phyloP scores from a whole-genome alignment of 2,797 vertebrate species.

The Rhinophrynus dorsalis region DNA sequence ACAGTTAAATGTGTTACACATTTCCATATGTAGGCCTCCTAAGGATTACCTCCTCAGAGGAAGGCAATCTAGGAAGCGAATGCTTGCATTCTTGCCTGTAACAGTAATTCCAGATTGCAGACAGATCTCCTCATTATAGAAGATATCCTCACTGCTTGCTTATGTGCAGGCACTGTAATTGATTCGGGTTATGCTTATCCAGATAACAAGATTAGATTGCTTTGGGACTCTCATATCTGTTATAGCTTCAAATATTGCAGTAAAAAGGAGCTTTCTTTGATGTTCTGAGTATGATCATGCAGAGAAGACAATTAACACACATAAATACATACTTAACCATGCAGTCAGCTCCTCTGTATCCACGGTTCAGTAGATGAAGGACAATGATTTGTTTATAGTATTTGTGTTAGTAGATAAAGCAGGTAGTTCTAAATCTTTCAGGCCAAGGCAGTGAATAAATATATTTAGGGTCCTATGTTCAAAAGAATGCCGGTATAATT shows the following conservation, averaged over 20 bases:
- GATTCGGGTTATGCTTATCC: slow-evolving; percentile 6
- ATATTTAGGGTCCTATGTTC: too few species aligned
- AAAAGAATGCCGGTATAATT: too few species aligned
- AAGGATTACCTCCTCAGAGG: too few species aligned
- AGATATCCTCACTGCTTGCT: not conserved
- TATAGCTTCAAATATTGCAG: not conserved
- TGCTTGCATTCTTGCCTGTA: too few species aligned
- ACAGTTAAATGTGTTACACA: too few species aligned
- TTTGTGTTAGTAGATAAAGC: not conserved
- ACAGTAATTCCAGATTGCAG: not conserved
- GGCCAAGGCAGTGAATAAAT: not conserved
- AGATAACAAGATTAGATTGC: not conserved
- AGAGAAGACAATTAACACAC: slow-evolving; percentile 13
- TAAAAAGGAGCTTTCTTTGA: slow-evolving; percentile 6
- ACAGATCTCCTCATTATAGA: not conserved
- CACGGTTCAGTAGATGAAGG: not conserved
- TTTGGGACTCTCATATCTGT: not conserved
- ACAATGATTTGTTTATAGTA: not conserved
- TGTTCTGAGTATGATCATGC: not conserved
- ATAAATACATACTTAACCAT: not conserved
- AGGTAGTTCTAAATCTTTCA: not conserved
- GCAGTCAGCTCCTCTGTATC: not conserved
- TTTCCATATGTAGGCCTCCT: too few species aligned
- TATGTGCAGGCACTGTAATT: slow-evolving; percentile 15
- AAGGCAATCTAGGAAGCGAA: too few species aligned